phyloP scores from a whole-genome alignment of 2,888 invertebrate genomes.

The Plagiodera versicolora region DNA sequence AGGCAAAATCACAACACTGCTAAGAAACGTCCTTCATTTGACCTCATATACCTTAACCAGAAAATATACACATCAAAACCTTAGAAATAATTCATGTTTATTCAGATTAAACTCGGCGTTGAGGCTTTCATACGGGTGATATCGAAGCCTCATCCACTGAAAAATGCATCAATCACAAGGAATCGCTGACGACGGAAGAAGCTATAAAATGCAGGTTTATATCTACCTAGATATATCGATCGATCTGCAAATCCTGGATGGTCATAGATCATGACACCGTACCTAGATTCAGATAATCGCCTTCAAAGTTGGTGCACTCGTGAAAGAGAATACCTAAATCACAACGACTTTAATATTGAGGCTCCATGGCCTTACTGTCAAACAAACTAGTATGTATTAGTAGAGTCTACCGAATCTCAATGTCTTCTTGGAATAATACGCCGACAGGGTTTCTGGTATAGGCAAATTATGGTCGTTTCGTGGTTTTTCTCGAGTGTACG shows the following conservation, averaged over 20 bases:
- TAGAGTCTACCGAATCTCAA: too few relatives aligned
- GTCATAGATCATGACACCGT: background rate
- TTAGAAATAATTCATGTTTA: background rate
- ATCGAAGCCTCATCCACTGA: background rate
- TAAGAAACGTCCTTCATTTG: too few relatives aligned
- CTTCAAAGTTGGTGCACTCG: background rate
- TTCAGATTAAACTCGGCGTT: background rate
- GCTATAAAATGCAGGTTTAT: slow-evolving; percentile 12
- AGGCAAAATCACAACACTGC: too few relatives aligned
- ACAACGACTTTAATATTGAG: too few relatives aligned
- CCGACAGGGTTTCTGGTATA: too few relatives aligned
- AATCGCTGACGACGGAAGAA: background rate
- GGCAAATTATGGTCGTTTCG: too few relatives aligned
- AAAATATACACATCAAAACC: too few relatives aligned
- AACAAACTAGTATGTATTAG: too few relatives aligned
- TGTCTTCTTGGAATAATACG: too few relatives aligned
- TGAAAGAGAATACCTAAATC: background rate
- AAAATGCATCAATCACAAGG: background rate
- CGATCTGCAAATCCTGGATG: background rate
- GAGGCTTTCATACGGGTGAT: background rate
- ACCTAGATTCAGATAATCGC: background rate
- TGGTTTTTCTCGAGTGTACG: too few relatives aligned
- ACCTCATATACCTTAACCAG: too few relatives aligned
- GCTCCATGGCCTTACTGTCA: too few relatives aligned
- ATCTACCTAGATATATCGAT: background rate